phyloP scores from a whole-genome alignment of 1,140 invertebrate species.

The Aphaenogaster rudis region DNA sequence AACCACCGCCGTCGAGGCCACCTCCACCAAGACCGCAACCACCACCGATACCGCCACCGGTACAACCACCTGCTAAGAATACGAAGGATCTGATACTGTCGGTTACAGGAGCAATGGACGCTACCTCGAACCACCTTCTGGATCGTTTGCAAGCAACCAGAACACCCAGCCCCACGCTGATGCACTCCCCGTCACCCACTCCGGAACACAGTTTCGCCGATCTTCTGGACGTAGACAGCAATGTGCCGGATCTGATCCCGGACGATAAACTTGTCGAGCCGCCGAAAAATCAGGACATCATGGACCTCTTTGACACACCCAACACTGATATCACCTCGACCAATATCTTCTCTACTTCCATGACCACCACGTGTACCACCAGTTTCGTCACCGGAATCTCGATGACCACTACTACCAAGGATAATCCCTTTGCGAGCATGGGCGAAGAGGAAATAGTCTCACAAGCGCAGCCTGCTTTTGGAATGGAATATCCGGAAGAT shows the following conservation, averaged over 20 bases:
- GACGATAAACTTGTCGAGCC: constrained; percentile 74
- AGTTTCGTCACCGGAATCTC: constrained; percentile 67
- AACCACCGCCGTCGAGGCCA: constrained; percentile 67
- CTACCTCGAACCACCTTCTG: constrained; percentile 93
- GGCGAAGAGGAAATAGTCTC: constrained; percentile 52
- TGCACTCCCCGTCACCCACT: constrained; percentile 94
- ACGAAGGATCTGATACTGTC: constrained; percentile 95
- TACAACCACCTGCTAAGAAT: constrained; percentile 88
- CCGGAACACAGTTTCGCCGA: constrained; percentile 91
- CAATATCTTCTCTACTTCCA: constrained; percentile 79
- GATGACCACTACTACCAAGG: constrained; percentile 63
- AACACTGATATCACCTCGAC: constrained; percentile 76
- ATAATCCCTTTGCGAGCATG: constrained; percentile 79
- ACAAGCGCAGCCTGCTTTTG: constrained; percentile 64
- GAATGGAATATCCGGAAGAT: constrained; percentile 66
- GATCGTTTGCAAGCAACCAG: constrained; percentile 93
- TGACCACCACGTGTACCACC: constrained; percentile 64
- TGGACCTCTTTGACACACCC: constrained; percentile 84
- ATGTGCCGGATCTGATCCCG: constrained; percentile 82
- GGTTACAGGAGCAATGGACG: constrained; percentile 95
- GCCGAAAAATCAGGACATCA: constrained; percentile 80
- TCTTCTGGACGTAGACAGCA: constrained; percentile 88
- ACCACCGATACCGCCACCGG: constrained; percentile 82
- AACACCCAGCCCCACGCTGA: constrained; percentile 93
- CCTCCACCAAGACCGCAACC: constrained; percentile 82